A percentile compares a stretch with the other conserved stretches of the same genome.
These are phyloP conservation scores for Pagetopsis macropterus DNA, from an alignment of 2,797 vertebrate species.

Conservation along the genomic window DNA sequence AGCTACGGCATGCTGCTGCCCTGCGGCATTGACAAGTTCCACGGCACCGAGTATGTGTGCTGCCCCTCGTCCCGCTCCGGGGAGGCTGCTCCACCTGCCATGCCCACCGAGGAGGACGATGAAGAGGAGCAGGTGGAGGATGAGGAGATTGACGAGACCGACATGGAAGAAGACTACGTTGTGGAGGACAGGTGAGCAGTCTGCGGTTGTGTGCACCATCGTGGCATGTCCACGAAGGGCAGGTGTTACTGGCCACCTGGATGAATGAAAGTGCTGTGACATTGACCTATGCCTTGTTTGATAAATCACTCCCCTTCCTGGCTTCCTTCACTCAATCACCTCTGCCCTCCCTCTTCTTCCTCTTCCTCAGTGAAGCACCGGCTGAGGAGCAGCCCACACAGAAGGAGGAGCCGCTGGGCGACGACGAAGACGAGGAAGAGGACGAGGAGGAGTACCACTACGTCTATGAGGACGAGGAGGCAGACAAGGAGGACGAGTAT, in stretches of 20 bases:
- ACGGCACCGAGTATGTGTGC: conserved; percentile 95
- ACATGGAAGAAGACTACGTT: conserved; percentile 69
- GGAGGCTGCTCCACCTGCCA: conserved; percentile 73
- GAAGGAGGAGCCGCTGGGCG: conserved; percentile 83
- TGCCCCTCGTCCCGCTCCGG: conserved; percentile 85
- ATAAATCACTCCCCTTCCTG: conserved; percentile 62
- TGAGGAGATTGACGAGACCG: conserved; percentile 78
- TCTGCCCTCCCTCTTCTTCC: conserved; percentile 3
- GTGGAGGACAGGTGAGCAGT: conserved; percentile 74
- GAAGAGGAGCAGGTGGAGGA: conserved; percentile 87
- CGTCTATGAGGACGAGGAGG: conserved; percentile 84
- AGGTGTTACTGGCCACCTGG: conserved; percentile 61
- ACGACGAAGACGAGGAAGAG: conserved; percentile 83
- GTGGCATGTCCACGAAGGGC: conserved; percentile 35
- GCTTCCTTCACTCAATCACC: conserved; percentile 54
- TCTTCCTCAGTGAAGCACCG: conserved; percentile 71
- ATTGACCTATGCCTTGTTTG: conserved; percentile 66
- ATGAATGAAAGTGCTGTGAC: conserved; percentile 66
- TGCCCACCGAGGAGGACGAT: conserved; percentile 73
- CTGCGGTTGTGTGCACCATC: conserved; percentile 14
- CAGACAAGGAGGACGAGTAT: conserved; percentile 83
- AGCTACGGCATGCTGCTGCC: conserved; percentile 97
- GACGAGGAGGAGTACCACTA: conserved; percentile 87
- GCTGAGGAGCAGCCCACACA: conserved; percentile 76
- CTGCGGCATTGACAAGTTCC: conserved; percentile 94